Conservation (phyloP, 2,888 invertebrate genomes). For the Beris chalybata region DNA sequence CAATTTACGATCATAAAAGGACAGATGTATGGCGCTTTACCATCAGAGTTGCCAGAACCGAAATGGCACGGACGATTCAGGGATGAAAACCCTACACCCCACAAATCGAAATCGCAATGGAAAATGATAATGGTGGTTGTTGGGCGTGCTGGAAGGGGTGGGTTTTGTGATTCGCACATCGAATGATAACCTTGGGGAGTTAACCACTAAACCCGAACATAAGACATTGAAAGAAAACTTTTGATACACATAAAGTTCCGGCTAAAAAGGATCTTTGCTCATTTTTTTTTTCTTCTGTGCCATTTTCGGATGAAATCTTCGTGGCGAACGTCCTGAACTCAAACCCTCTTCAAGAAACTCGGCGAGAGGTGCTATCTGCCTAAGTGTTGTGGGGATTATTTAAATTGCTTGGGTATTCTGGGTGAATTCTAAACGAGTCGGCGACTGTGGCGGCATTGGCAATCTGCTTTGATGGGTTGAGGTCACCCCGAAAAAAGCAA, state of each 20-base stretch:
- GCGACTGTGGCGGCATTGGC: not conserved
- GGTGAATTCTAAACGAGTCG: slow-evolving; percentile 43
- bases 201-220: slow-evolving; percentile 13
- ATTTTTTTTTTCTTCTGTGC: slow-evolving; percentile 1
- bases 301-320: not conserved
- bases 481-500: not conserved
- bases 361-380: slow-evolving; percentile 6
- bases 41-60: slow-evolving; percentile 10
- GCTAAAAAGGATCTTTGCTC: slow-evolving; percentile 8
- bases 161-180: slow-evolving; percentile 6
- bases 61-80: slow-evolving; percentile 9
- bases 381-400: slow-evolving; percentile 42
- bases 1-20: slow-evolving; percentile 46
- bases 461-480: slow-evolving; percentile 10
- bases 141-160: too few species aligned
- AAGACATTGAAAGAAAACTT: slow-evolving; percentile 25
- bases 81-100: slow-evolving; percentile 1
- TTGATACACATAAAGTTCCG: slow-evolving; percentile 20
- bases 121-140: not conserved
- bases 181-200: slow-evolving; percentile 3
- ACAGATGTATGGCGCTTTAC: slow-evolving; percentile 30
- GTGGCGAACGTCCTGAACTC: not conserved
- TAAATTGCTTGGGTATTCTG: slow-evolving; percentile 43
- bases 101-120: not conserved
- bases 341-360: not conserved